These are phyloP conservation scores for Myotis findleyi DNA, from an alignment of 2,797 vertebrate species.

Conservation along the genomic window DNA sequence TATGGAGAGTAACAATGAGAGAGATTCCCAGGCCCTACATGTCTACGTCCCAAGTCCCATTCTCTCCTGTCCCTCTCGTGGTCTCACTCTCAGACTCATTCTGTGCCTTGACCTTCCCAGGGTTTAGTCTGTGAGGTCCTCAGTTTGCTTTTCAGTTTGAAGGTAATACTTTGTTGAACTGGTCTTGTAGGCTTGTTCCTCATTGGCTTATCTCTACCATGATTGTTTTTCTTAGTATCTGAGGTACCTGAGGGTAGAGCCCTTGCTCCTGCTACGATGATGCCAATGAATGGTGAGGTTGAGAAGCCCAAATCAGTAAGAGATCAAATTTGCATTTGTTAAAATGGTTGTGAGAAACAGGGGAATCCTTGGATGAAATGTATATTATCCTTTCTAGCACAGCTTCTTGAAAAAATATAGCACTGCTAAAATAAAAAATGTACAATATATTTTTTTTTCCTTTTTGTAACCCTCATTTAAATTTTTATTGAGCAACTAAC, in stretches of 20 bases:
- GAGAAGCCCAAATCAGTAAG: background rate
- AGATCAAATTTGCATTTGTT: background rate
- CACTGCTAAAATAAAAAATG: conserved; percentile 8
- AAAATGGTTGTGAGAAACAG: background rate
- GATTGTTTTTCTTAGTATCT: conserved; percentile 41
- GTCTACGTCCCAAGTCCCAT: background rate
- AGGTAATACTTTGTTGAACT: background rate
- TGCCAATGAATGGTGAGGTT: background rate
- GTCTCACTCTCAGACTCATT: background rate
- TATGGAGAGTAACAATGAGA: background rate
- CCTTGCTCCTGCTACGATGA: background rate
- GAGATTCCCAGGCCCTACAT: background rate
- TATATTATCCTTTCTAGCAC: background rate
- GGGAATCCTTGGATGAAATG: background rate
- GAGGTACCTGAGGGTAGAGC: background rate
- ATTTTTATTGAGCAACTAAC: conserved; percentile 47
- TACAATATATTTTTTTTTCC: background rate
- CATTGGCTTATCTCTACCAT: background rate
- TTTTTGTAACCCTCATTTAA: conserved; percentile 4
- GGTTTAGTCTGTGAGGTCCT: background rate
- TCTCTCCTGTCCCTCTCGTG: background rate
- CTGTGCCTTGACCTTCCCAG: background rate
- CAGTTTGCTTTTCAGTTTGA: background rate
- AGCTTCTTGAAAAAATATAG: conserved; percentile 19
- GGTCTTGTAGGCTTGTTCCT: background rate